Base-by-base conservation (phyloP, 2,888 invertebrate species). In the Cataglyphis cursor region DNA sequence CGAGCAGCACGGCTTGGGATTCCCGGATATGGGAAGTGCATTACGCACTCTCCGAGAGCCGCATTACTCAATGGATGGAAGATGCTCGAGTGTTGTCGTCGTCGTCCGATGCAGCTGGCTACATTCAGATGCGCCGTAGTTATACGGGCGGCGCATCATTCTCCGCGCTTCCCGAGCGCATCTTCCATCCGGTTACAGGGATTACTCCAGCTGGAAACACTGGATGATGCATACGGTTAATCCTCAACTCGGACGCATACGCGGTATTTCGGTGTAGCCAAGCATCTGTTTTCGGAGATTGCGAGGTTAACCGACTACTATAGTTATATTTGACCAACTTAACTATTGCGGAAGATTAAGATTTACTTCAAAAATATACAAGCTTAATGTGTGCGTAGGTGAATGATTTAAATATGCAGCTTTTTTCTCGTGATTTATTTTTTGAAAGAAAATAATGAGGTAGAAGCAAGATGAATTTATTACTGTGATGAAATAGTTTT, bases 61-160 rank as follows among this genome's bases (percentile, higher is more conserved):
- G 76, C 85, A 80, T 88, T 83, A 84, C 81, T 61, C 72, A 78
- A 81, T 84, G 81, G 75, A 74, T 73, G 83, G 68, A 83, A 86
- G 68, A 72, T 72, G 83, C 80, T 83, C 68, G 80, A 88, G 83
- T 87, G 84, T 87, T 84, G 48, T 85, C 83, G 70, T 87, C 86
- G 48, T 85, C 83, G 70, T 81, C 81, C 80, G 57, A 57, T 48
- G 75, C 78, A 70, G 68, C 65, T 48, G 85, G 64, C 64, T 62
- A 82, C 87, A 76, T 61, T 44, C 74, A 62, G 78, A 66, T 51
- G 64, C 57, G 44, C 64, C 64, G 59, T 80, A 65, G 73, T 78
- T 75, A 75, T 59, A 21, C 28, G 28, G 28, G 28, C 28, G 38
- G 51, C 35, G 72, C 72, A 51, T 66, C 72, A 84, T 88, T 87